Evolutionary conservation across 1,140 invertebrate species (phyloP), one percentile per base, ranked within the genome.

Genomic region (Scylla paramamosain): DNA sequence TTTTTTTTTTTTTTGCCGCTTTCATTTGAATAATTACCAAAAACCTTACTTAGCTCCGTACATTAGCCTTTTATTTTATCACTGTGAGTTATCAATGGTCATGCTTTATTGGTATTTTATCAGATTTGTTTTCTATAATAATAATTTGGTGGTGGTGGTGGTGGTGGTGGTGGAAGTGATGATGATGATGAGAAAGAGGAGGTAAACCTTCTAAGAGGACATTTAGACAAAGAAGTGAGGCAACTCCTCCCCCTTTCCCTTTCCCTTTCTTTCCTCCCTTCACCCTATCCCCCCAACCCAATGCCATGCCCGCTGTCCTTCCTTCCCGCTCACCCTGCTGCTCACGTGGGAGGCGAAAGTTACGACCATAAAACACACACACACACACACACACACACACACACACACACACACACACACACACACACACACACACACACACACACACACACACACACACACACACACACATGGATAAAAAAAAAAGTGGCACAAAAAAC

Each of bases 291-390:
- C 16, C 2, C 20, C 31, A 10, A n/a, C 25, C 31, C 31, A 6
- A 6, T 39, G 14, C 12, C 39, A 6, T 48, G 16, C 31, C 45
- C 45, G 16, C 87, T 89, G 25, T 16, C 32, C 10, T 59, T 59
- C 89, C 48, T 59, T 59, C 39, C 87, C 39, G 4, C 12, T 39
- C 89, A 28, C 89, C 25, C 31, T 12, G n/a, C 12, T 77, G 16
- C 29, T 20, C 25, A 77, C 16, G 31, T 39, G 84, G 52, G 31
- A 32, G 67, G 90, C 29, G 90, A 91, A 91, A 91, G 90, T 91
- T 91, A 91, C 59, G 90, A 91, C 90, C 90, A 77, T 59, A 32
- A 87, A 89, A 89, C 32, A 46, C 39, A 89, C 82, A 83, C 87
- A 89, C 28, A 46, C 10, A 16, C 28, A 89, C 87, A 89, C 39